Percentiles rank a stretch among this genome's conserved stretches.
Evolutionary conservation across 2,888 invertebrate species (phyloP).

Genomic region (Achlya flavicornis): DNA sequence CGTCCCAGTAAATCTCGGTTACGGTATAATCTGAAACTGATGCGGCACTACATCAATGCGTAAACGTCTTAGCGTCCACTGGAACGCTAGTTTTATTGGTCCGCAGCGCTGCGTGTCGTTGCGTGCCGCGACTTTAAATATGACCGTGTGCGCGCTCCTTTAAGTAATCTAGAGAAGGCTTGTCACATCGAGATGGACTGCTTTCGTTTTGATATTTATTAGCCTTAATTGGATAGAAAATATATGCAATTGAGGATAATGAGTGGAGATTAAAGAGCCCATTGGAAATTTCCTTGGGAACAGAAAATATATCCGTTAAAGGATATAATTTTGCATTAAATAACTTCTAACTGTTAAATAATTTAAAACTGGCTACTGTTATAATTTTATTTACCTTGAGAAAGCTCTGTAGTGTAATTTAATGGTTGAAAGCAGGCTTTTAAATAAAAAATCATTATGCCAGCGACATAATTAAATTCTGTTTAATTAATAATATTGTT

Average conservation of each 20-base stretch:
- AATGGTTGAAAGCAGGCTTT: background rate
- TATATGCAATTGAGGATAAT: slow-evolving; percentile 29
- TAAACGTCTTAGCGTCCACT: slow-evolving; percentile 63
- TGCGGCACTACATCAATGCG: slow-evolving; percentile 66
- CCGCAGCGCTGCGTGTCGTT: slow-evolving; percentile 19
- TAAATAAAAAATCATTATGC: background rate
- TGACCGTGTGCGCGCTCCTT: slow-evolving; percentile 37
- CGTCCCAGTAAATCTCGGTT: slow-evolving; percentile 59
- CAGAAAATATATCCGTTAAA: background rate
- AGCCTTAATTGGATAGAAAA: slow-evolving; percentile 39
- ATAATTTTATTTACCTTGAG: background rate
- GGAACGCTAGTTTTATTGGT: slow-evolving; percentile 36
- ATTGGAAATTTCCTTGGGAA: slow-evolving; percentile 9
- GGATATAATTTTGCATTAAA: background rate
- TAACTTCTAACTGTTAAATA: background rate
- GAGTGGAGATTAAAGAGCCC: slow-evolving; percentile 30
- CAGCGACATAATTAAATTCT: background rate
- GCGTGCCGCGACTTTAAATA: slow-evolving; percentile 47
- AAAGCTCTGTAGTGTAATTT: background rate
- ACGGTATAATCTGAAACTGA: slow-evolving; percentile 67
- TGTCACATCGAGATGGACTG: slow-evolving; percentile 33
- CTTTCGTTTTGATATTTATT: slow-evolving; percentile 42
- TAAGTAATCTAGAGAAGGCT: slow-evolving; percentile 28
- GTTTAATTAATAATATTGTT: background rate
- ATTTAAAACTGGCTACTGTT: background rate